These are phyloP conservation scores for Bergia puertoricense DNA, from an alignment of 92 coral and sea anemone species.

Conservation along the genomic window DNA sequence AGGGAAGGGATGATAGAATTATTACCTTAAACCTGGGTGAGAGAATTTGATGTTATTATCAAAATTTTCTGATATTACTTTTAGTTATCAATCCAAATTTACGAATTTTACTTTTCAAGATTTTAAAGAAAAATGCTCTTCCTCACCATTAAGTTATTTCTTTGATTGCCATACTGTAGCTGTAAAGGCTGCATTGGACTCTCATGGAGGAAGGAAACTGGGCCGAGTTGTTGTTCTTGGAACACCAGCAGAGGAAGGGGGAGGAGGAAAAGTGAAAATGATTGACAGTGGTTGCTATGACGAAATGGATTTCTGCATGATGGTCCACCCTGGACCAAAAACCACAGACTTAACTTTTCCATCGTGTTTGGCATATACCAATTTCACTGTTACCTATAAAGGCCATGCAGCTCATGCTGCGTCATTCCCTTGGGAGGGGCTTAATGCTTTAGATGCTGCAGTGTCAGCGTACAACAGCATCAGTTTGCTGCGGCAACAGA, in stretches of 20 bases:
- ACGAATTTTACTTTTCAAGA: no score
- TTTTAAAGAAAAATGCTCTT: no score
- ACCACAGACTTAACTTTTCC: slow-evolving; percentile 24
- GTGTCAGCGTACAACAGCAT: slow-evolving; percentile 71
- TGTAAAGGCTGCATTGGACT: slow-evolving; percentile 24
- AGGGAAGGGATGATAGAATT: no score
- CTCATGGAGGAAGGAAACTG: slow-evolving; percentile 4
- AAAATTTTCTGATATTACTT: no score
- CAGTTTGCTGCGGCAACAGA: slow-evolving; percentile 81
- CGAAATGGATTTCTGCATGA: slow-evolving; percentile 59
- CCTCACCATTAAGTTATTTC: no score
- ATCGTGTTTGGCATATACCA: neutral
- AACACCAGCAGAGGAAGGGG: slow-evolving; percentile 64
- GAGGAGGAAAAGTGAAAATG: slow-evolving; percentile 57
- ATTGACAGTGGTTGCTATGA: slow-evolving; percentile 53
- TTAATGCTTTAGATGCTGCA: slow-evolving; percentile 91
- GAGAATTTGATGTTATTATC: no score
- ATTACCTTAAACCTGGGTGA: no score
- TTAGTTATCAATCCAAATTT: no score
- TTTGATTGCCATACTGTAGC: neutral
- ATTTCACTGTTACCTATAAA: slow-evolving; percentile 59
- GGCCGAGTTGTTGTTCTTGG: slow-evolving; percentile 56
- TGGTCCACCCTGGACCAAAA: slow-evolving; percentile 68
- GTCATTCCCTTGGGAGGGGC: slow-evolving; percentile 91
- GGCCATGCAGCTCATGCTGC: slow-evolving; percentile 93